A percentile compares a stretch with the other conserved stretches of the same genome.
phyloP scores from a whole-genome alignment of 2,888 invertebrate genomes.

The Eutolmus rufibarbis region DNA sequence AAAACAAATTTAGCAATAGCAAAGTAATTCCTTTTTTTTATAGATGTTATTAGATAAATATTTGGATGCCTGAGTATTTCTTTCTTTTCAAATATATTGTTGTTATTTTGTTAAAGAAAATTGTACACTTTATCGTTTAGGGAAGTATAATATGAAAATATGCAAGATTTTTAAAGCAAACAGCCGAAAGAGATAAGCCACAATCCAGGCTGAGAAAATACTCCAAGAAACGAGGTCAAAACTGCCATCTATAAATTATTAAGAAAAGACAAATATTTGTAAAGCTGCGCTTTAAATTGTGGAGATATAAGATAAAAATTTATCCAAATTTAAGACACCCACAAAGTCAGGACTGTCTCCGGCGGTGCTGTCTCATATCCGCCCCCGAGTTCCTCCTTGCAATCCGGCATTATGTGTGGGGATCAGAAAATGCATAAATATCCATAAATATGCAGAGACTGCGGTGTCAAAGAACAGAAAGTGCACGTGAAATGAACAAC shows the following conservation, averaged over 20 bases:
- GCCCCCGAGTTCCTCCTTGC: background rate
- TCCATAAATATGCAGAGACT: constrained; percentile 15
- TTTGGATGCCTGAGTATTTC: too few relatives aligned
- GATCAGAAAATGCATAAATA: constrained; percentile 25
- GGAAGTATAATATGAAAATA: background rate
- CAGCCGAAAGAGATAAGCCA: background rate
- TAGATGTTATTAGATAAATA: too few relatives aligned
- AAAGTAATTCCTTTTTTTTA: too few relatives aligned
- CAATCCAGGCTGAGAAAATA: background rate
- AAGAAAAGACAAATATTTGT: background rate
- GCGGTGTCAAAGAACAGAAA: constrained; percentile 32
- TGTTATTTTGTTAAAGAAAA: too few relatives aligned
- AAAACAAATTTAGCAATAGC: too few relatives aligned
- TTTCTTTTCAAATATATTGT: too few relatives aligned
- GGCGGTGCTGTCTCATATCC: background rate
- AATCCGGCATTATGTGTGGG: background rate
- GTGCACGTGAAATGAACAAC: constrained; percentile 36
- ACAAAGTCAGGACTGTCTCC: background rate
- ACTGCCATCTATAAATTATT: background rate
- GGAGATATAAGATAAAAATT: background rate
- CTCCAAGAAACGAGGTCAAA: background rate
- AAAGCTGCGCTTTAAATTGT: background rate
- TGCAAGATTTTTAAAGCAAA: background rate
- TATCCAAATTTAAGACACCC: background rate
- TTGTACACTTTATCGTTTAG: background rate